Base-by-base conservation (phyloP, 2,797 vertebrate genomes). In the Manis pentadactyla region DNA sequence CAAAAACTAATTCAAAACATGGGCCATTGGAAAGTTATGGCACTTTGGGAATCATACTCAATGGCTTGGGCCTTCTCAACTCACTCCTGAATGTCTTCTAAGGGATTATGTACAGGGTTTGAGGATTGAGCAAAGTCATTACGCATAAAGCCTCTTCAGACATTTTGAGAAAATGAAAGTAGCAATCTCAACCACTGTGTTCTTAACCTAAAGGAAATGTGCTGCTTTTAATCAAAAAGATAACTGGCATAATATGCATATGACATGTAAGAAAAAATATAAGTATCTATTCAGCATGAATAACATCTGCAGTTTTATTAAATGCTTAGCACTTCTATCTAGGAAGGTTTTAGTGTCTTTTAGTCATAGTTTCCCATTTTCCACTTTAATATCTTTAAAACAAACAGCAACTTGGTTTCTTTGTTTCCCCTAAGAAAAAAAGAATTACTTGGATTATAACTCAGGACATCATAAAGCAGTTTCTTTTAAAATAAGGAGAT, bases 351-450 rank as follows among this genome's bases (percentile, higher is more conserved):
- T 85, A 27, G 23, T 49, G 25, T 87, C 39, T 90, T 92, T 91
- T 87, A 90, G 15, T 63, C 37, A 88, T 9, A 46, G 7, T 83
- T 68, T 25, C 29, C 4, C 21, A 71, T 39, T 31, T 95, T 86
- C 42, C 12, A 78, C n/a, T 91, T 71, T 59, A 90, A 59, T 84
- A 87, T 92, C 4, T 93, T 96, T 90, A 94, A 83, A 68, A 75
- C 29, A 91, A 90, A 92, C 10, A 66, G 55, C 49, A 82, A 37
- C n/a, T 49, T 10, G 25, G 1, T 86, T 68, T 66, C 9, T 71
- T 90, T 66, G 85, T 88, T 69, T 34, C 27, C 37, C 21, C 17
- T 55, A 81, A 59, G 29, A 75, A 46, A 82, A 82, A 77, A 90
- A 69, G 64, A 68, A 29, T 78, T 90, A 3, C 69, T 87, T n/a